phyloP scores from a whole-genome alignment of 30 jellyfish, hydroid and myxozoan genomes.

The Hydractinia echinata region DNA sequence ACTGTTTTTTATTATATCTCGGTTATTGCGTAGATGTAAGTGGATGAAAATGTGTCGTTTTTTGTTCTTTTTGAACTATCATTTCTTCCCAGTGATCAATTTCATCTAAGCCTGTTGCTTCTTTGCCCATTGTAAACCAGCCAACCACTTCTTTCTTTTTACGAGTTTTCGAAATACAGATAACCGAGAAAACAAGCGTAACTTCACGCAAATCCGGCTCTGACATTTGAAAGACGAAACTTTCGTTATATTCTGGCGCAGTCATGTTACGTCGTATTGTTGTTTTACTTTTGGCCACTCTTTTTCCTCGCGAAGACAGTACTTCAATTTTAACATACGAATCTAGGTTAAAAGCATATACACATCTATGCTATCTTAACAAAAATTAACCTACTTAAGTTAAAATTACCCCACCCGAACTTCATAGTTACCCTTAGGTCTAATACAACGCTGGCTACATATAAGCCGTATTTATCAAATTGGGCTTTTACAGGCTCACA shows the following conservation, averaged over 20 bases:
- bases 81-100: conserved; percentile 76
- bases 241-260: conserved; percentile 94
- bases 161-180: conserved; percentile 65
- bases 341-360: conserved; percentile 34
- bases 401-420: too few relatives aligned
- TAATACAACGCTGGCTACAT: too few relatives aligned
- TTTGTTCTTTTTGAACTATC: conserved; percentile 49
- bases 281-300: conserved; percentile 89
- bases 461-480: too few relatives aligned
- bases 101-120: conserved; percentile 59
- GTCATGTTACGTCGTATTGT: conserved; percentile 82
- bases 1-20: neutral
- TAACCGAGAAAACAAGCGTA: conserved; percentile 61
- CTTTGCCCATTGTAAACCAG: conserved; percentile 85
- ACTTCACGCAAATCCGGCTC: conserved; percentile 82
- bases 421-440: too few relatives aligned
- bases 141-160: conserved; percentile 79
- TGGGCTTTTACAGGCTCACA: too few relatives aligned
- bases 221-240: conserved; percentile 93
- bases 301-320: conserved; percentile 66
- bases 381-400: too few relatives aligned
- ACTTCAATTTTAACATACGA: conserved; percentile 93
- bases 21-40: neutral
- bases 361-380: too few relatives aligned
- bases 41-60: conserved; percentile 53